Evolutionary conservation across 2,797 vertebrate genomes (phyloP).

Genomic region (Semotilus atromaculatus): DNA sequence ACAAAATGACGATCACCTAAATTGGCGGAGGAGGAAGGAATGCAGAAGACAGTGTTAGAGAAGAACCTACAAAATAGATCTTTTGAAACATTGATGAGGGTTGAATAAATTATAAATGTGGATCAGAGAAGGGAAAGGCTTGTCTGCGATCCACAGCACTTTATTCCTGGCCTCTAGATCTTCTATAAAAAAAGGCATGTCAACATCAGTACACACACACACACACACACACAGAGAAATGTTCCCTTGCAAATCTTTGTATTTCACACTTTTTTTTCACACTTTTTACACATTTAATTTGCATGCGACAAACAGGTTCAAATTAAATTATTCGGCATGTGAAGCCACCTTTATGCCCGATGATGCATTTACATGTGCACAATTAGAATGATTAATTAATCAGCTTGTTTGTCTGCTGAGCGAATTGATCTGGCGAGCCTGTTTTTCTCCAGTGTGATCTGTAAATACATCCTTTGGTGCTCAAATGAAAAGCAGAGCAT

Average conservation of each 20-base stretch:
- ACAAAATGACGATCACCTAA: conserved; percentile 70
- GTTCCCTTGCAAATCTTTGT: background rate
- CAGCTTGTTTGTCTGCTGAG: conserved; percentile 29
- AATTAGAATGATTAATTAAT: conserved; percentile 36
- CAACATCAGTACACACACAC: background rate
- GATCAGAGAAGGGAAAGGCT: conserved; percentile 45
- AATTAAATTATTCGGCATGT: background rate
- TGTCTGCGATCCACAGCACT: conserved; percentile 24
- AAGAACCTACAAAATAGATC: conserved; percentile 53
- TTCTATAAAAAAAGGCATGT: background rate
- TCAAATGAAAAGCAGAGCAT: background rate
- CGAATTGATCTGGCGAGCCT: conserved; percentile 47
- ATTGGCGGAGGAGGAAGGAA: conserved; percentile 38
- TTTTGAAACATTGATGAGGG: conserved; percentile 58
- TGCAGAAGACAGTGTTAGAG: conserved; percentile 34
- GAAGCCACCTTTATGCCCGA: conserved; percentile 18
- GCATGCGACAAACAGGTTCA: background rate
- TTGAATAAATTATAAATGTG: conserved; percentile 61
- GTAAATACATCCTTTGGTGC: conserved; percentile 3
- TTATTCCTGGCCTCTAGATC: conserved; percentile 43
- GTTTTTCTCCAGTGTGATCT: conserved; percentile 13
- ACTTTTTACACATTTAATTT: conserved; percentile 1
- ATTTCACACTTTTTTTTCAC: conserved; percentile 12
- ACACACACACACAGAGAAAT: background rate
- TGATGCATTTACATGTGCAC: conserved; percentile 33